A percentile compares a stretch with the other conserved stretches of the same genome.
Evolutionary conservation across 2,113 vertebrate genomes (phyloP).

Genomic region (Caranx ignobilis): DNA sequence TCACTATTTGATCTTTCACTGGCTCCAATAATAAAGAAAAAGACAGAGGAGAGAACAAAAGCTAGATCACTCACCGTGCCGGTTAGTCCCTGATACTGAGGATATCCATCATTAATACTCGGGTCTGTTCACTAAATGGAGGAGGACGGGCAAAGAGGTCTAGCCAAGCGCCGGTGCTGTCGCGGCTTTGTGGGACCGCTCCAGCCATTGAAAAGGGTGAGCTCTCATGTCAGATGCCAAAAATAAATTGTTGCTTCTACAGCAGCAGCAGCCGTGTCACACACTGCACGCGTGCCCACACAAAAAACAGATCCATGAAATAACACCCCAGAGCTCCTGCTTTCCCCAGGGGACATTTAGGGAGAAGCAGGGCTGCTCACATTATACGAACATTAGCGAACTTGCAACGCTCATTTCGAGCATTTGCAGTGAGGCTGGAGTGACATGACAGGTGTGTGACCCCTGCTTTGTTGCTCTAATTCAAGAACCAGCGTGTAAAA

Average conservation of each 20-base stretch:
- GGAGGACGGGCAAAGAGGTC: slow-evolving; percentile 4
- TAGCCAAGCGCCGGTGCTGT: background rate
- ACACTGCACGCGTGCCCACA: background rate
- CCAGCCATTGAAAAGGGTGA: slow-evolving; percentile 55
- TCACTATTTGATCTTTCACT: slow-evolving; percentile 26
- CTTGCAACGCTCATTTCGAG: background rate
- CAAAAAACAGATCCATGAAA: slow-evolving; percentile 19
- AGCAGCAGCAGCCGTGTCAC: slow-evolving; percentile 19
- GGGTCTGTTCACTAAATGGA: background rate
- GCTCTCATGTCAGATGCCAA: slow-evolving; percentile 83
- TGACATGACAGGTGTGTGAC: slow-evolving; percentile 54
- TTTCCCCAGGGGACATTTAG: background rate
- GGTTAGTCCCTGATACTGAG: slow-evolving; percentile 20
- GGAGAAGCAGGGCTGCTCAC: background rate
- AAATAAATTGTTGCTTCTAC: slow-evolving; percentile 81
- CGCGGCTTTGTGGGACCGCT: slow-evolving; percentile 17
- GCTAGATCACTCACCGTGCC: slow-evolving; percentile 60
- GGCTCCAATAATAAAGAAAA: background rate
- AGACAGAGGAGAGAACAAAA: too few relatives aligned
- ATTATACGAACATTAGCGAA: background rate
- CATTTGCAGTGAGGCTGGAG: background rate
- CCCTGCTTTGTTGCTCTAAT: slow-evolving; percentile 7
- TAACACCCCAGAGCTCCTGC: slow-evolving; percentile 19
- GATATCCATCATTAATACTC: slow-evolving; percentile 21
- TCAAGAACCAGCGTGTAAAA: slow-evolving; percentile 10